Base-by-base conservation (phyloP, 2,888 invertebrate genomes). In the Pheosia tremula region DNA sequence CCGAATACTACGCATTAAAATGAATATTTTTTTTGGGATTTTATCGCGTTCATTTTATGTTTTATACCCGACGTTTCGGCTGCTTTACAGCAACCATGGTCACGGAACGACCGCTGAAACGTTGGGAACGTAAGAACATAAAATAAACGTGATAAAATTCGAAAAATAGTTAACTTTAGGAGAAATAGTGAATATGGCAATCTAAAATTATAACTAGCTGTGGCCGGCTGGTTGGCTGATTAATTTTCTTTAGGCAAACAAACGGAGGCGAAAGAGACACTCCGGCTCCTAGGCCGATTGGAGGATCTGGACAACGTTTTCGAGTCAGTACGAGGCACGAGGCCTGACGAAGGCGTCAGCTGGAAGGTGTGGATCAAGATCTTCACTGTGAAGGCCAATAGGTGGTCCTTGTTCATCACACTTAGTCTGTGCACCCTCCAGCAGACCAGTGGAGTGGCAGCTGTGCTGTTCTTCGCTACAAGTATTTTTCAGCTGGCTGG, bases 321-420 rank as follows among this genome's bases (percentile, higher is more conserved):
- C 39, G 83, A 82, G 3, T 79, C 82, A 0, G 83, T 83, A 0
- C 74, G 66, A 9, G 82, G 80, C 5, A 77, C 67, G 0, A 77
- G 72, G 0, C 78, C 80, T 0, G 63, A 72, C 5, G 81, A 82
- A 56, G 79, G 71, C 0, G 62, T 58, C 7, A 79, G 70, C 41
- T 81, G 81, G 80, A 83, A 79, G 61, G 79, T 80, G 0, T 85
- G 84, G 83, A 70, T 79, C 4, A 80, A 84, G 64, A 83, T 84
- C 55, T 84, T 85, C 56, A 82, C 85, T 1, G 80, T 80, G 6
- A 84, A 80, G 56, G 69, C 81, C 0, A 85, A 85, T 47, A 77
- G 84, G 13, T 69, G 72, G 49, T 78, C 83, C 0, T 72, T 85
- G 4, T 79, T 82, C 58, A 84, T 85, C 56, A 83, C 82, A 0